phyloP scores from a whole-genome alignment of 1,140 invertebrate species.

The Chironomus striatipennis region DNA sequence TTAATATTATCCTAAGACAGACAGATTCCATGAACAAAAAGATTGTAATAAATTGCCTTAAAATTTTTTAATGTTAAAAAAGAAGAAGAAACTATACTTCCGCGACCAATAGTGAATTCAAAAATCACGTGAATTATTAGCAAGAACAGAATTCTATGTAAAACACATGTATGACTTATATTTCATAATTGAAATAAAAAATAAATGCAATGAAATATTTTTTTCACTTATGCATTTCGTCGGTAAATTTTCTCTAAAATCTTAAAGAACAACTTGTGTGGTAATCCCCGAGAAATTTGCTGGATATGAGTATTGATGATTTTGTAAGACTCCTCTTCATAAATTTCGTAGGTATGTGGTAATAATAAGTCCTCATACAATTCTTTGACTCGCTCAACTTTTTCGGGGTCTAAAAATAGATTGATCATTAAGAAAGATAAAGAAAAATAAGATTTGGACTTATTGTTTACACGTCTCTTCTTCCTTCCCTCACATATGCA shows the following conservation, averaged over 20 bases:
- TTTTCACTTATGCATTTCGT: slow-evolving; percentile 48
- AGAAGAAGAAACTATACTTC: too few relatives aligned
- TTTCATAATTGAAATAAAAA: too few relatives aligned
- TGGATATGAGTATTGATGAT: slow-evolving; percentile 75
- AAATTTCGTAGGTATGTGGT: slow-evolving; percentile 65
- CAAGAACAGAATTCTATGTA: too few relatives aligned
- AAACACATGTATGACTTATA: too few relatives aligned
- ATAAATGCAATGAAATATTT: background rate
- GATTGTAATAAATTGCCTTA: too few relatives aligned
- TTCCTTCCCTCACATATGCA: background rate
- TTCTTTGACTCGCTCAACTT: slow-evolving; percentile 62
- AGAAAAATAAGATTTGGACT: background rate
- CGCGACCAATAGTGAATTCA: too few relatives aligned
- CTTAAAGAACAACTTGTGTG: slow-evolving; percentile 73
- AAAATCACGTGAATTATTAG: too few relatives aligned
- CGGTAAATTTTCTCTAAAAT: slow-evolving; percentile 73
- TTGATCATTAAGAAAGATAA: background rate
- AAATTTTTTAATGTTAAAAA: too few relatives aligned
- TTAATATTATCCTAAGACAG: too few relatives aligned
- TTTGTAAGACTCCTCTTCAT: slow-evolving; percentile 80
- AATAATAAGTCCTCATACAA: slow-evolving; percentile 74
- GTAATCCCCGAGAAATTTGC: slow-evolving; percentile 72
- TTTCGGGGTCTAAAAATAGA: slow-evolving; percentile 47
- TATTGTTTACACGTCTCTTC: background rate
- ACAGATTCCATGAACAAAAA: too few relatives aligned